Conservation (phyloP, 2,113 vertebrate genomes). For the Mionectes macconnelli region DNA sequence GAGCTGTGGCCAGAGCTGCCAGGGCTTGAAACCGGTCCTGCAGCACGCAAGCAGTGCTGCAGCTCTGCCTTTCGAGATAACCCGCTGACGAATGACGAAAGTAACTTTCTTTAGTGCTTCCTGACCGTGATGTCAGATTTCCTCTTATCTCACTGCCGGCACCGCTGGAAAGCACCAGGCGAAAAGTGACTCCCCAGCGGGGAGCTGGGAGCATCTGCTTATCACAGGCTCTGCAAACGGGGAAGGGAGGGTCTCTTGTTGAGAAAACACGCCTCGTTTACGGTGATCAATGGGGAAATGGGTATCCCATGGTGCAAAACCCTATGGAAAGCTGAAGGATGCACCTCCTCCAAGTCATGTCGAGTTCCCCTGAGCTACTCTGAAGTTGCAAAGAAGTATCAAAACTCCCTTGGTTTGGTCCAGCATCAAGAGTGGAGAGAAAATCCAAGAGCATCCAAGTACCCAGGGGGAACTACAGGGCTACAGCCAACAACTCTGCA, state of each 20-base stretch:
- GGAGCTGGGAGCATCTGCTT: background rate
- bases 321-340: background rate
- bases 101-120: background rate
- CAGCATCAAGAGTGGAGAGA: accelerated
- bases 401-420: background rate
- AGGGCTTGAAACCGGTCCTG: background rate
- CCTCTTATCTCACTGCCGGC: background rate
- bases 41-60: background rate
- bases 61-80: background rate
- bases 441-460: background rate
- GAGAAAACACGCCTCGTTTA: background rate
- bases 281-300: accelerated
- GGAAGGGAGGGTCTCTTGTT: background rate
- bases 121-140: constrained; percentile 15
- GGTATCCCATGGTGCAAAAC: accelerated
- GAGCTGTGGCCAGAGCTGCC: accelerated
- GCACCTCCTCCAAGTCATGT: accelerated
- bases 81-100: background rate
- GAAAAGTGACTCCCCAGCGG: background rate
- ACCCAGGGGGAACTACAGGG: background rate
- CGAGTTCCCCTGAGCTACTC: accelerated
- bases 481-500: background rate
- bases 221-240: background rate
- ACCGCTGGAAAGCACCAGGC: background rate
- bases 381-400: background rate